Percentiles rank a stretch among this genome's conserved stretches.
Conservation (phyloP, 2,888 invertebrate genomes). For the Sympetrum striolatum region DNA sequence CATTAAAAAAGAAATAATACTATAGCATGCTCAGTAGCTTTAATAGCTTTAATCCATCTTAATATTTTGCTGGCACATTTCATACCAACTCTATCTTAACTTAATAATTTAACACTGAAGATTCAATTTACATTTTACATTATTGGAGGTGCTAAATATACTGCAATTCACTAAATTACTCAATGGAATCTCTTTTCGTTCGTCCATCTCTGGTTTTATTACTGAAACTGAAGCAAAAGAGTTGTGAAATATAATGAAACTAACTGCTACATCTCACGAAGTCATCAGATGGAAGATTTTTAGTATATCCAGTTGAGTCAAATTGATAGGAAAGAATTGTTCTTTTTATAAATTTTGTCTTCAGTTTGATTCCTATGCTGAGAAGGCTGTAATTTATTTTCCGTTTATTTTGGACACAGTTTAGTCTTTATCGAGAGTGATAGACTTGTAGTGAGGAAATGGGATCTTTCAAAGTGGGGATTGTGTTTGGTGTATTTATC, state of each 20-base stretch:
- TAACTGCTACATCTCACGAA: neutral
- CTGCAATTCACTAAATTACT: neutral
- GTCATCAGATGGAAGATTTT: neutral
- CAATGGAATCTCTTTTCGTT: neutral
- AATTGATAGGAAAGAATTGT: neutral
- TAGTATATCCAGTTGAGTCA: no score
- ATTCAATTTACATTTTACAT: neutral
- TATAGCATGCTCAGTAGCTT: neutral
- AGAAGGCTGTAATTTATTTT: neutral
- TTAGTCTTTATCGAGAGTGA: no score
- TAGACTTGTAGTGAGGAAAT: no score
- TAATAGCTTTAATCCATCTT: neutral
- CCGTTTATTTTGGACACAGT: no score
- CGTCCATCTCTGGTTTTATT: neutral
- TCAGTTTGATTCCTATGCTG: neutral
- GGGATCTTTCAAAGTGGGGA: neutral
- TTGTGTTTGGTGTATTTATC: neutral
- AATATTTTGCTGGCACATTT: neutral
- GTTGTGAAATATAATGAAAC: neutral
- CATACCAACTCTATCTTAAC: neutral
- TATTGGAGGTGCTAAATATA: neutral
- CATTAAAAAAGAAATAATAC: conserved; percentile 23
- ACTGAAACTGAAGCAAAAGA: neutral
- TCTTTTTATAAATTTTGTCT: no score
- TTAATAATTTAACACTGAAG: conserved; percentile 13